Conservation (phyloP, 2,113 vertebrate genomes). For the Pomatostomus ruficeps region DNA sequence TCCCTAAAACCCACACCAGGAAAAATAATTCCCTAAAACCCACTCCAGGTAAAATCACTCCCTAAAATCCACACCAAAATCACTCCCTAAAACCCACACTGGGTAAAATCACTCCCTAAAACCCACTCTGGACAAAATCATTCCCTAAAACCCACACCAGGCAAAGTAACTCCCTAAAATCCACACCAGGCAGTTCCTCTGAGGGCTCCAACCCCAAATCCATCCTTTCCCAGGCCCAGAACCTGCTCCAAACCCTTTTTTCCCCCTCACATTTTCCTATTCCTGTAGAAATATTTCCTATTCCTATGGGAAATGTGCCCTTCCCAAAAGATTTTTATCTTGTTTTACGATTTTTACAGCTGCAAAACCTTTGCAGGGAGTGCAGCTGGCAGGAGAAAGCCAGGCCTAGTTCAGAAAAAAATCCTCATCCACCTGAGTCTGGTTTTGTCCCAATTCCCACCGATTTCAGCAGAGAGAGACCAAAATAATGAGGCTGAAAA, state of each 20-base stretch:
- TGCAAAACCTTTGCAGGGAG: neutral
- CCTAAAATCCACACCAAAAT: no score
- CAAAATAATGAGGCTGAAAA: neutral
- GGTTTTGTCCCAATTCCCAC: neutral
- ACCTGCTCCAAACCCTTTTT: neutral
- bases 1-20: no score
- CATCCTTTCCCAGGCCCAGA: neutral
- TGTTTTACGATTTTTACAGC: neutral
- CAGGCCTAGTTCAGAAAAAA: neutral
- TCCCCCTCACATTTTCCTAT: accelerated
- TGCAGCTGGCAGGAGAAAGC: neutral
- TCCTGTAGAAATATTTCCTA: neutral
- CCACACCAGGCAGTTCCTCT: neutral
- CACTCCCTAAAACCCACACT: no score
- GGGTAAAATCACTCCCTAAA: no score
- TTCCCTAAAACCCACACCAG: no score
- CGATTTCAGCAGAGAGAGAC: neutral
- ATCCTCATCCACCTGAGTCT: neutral
- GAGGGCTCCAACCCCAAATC: neutral
- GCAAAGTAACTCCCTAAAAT: neutral
- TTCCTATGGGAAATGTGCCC: neutral
- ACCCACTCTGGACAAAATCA: no score
- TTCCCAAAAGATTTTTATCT: neutral
- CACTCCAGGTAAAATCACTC: no score
- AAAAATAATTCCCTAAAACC: no score